Evolutionary conservation across 2,797 vertebrate genomes (phyloP), one percentile per base, ranked within the genome.

Genomic region (Epinephelus malabaricus): DNA sequence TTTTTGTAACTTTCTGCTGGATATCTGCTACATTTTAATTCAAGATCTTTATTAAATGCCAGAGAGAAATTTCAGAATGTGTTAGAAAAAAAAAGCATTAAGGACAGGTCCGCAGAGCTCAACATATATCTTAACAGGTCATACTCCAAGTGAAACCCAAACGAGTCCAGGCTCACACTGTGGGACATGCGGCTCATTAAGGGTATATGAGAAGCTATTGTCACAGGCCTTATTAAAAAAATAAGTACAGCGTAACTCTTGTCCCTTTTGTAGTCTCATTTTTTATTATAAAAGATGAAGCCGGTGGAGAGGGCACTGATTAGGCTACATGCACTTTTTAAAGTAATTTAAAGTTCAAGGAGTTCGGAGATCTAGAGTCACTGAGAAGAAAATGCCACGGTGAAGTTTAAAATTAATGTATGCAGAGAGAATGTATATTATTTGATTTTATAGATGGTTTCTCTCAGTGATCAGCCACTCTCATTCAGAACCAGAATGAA

Each of bases 161-260:
- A 69, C 19, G 13, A 74, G 61, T 25, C 21, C 13, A 3, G 19
- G 17, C 59, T 58, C 53, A 15, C 60, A 30, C 47, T 15, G 14
- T 14, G 38, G 17, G 23, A 45, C 49, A 5, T 19, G 9, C 5
- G 0, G 64, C 67, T 82, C 74, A 69, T 85, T 83, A 82, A 69
- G 14, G 62, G 2, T 13, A 5, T 38, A 59, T 19, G 46, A 58
- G 62, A 49, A 47, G 38, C 25, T 11, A 18, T 27, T 65, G 76
- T 69, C 67, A 38, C 21, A 0, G 11, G 50, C 30, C 49, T 75
- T 70, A 75, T 75, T 77, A 74, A 6, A 76, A 25, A 65, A 59
- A 53, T 4, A 50, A 73, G 59, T 21, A 64, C 11, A 59, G 59
- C 4, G 13, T 23, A 60, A 34, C 54, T 54, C 55, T 27, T 47